phyloP scores from a whole-genome alignment of 1,140 invertebrate species.

The Tetramorium parvispinum region DNA sequence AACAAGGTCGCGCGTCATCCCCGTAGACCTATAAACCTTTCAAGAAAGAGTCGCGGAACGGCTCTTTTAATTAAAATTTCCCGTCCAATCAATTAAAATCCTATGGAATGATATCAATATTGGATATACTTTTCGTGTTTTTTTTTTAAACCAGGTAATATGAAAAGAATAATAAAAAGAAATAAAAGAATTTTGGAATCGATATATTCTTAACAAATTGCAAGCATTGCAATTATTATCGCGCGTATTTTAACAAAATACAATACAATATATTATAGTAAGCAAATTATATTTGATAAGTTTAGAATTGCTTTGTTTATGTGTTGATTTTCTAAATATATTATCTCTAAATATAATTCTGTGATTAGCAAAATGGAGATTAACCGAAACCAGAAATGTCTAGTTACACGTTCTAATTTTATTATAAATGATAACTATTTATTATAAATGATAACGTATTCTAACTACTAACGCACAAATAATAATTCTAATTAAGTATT shows the following conservation, averaged over 20 bases:
- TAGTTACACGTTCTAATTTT: not conserved
- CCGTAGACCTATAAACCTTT: conserved; percentile 22
- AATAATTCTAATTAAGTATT: not conserved
- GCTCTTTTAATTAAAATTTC: not conserved
- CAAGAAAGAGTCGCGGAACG: not conserved
- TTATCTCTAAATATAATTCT: not conserved
- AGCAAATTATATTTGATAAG: not conserved
- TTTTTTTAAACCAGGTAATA: not conserved
- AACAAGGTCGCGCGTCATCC: conserved; percentile 48
- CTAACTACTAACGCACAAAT: not conserved
- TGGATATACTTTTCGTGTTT: not conserved
- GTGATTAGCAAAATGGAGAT: not conserved
- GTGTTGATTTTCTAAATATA: not conserved
- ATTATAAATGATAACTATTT: not conserved
- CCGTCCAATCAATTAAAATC: not conserved
- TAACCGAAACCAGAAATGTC: not conserved
- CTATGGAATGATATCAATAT: not conserved
- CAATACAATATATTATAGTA: not conserved
- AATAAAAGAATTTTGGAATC: not conserved
- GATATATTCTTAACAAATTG: not conserved
- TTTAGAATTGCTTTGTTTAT: not conserved
- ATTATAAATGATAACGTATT: not conserved
- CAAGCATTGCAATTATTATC: not conserved
- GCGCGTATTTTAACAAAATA: not conserved
- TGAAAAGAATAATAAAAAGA: too few species aligned